Base-by-base conservation (phyloP, 53 echinoderm and acorn worm species). In the Temnopleurus reevesii region DNA sequence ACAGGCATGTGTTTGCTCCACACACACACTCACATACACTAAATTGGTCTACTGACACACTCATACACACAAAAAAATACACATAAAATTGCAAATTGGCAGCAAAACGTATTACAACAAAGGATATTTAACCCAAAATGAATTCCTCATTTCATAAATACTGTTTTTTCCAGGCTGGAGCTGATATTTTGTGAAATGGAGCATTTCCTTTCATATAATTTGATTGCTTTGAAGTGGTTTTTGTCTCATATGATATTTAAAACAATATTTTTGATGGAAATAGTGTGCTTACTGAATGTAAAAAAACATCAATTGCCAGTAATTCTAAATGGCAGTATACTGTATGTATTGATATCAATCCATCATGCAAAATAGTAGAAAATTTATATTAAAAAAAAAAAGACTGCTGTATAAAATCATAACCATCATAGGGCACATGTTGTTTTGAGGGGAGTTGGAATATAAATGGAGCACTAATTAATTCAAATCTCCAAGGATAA, bases 91-190 rank as follows among this genome's bases (percentile, higher is more conserved):
- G 80, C 80, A 80, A 46, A 80, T 80, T 47, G 51, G 51, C 80
- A 80, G 80, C 51, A 80, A 80, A 51, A 80, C 51, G 80, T 47
- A 51, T 46, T 80, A 41, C 80, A 80, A 80, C 80, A 80, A 80
- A 80, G 80, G 51, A 80, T 46, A 80, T 80, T 49, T 47, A 80
- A 80, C 51, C 49, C 80, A 46, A 80, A 47, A 47, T 80, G 46
- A 47, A 47, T 80, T 80, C 80, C 80, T 51, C 80, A 49, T 80
- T 80, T 71, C 71, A 71, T 41, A 5, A 71, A 71, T 71, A 41
- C 71, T 41, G 41, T 71, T 29, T 71, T 71, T 41, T 71, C 33
- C 33, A 12, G 4, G 27, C 64, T 64, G 35, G 15, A 71, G 71
- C 41, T 71, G n/a, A 71, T 71, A 41, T 71, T 41, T n/a, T 0